A percentile compares a stretch with the other conserved stretches of the same genome.
These are phyloP conservation scores for Sebastes ruberrimus DNA, from an alignment of 2,797 vertebrate genomes.

Conservation along the genomic window DNA sequence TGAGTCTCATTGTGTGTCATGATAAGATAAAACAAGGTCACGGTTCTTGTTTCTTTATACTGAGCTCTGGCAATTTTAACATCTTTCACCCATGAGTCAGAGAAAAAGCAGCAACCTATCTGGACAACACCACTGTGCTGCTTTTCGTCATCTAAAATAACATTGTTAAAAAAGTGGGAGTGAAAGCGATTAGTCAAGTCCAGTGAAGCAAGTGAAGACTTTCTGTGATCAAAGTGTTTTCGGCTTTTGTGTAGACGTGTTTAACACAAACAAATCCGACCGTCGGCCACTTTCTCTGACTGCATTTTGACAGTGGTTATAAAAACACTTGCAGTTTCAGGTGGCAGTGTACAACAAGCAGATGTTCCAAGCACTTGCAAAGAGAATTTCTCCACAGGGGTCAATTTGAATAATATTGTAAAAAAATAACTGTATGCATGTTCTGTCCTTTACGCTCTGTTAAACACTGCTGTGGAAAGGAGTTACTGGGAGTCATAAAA, in stretches of 20 bases:
- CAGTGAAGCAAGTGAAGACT: conserved; percentile 55
- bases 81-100: conserved; percentile 22
- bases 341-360: conserved; percentile 41
- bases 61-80: conserved; percentile 20
- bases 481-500: conserved; percentile 23
- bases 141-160: conserved; percentile 34
- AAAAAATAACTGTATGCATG: conserved; percentile 11
- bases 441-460: neutral
- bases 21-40: conserved; percentile 57
- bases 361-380: conserved; percentile 21
- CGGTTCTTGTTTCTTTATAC: conserved; percentile 33
- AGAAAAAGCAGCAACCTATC: conserved; percentile 29
- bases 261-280: conserved; percentile 2
- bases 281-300: conserved; percentile 13
- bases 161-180: conserved; percentile 40
- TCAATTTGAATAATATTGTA: neutral
- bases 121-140: conserved; percentile 39
- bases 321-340: conserved; percentile 74
- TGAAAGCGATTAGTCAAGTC: conserved; percentile 55
- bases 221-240: conserved; percentile 2
- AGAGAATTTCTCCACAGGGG: conserved; percentile 26
- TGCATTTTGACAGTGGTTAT: conserved; percentile 34
- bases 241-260: neutral
- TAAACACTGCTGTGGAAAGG: neutral
- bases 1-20: conserved; percentile 53